These are phyloP conservation scores for Cariama cristata DNA, from an alignment of 2,113 vertebrate genomes.

Conservation along the genomic window DNA sequence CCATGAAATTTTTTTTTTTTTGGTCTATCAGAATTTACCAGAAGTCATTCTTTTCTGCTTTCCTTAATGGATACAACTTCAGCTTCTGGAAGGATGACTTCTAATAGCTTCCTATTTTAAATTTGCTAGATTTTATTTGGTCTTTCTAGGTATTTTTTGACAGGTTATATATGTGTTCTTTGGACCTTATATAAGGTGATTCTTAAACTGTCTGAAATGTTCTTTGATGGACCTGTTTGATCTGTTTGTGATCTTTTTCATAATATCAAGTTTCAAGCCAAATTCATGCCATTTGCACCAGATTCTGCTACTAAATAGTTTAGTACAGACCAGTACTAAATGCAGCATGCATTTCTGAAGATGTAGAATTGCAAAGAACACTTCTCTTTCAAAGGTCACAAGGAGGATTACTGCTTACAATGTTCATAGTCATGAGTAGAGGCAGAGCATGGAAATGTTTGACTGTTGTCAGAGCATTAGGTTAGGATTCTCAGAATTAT, in stretches of 20 bases:
- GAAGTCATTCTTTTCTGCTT: not conserved
- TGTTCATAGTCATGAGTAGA: not conserved
- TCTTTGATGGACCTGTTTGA: not conserved
- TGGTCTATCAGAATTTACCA: not conserved
- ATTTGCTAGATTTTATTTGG: not conserved
- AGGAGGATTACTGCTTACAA: not conserved
- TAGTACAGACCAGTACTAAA: not conserved
- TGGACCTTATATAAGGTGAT: not conserved
- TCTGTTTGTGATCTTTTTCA: not conserved
- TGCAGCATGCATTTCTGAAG: not conserved
- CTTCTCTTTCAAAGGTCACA: not conserved
- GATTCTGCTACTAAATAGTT: not conserved
- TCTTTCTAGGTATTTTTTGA: not conserved
- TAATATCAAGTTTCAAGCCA: not conserved
- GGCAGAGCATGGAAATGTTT: not conserved
- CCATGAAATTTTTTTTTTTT: not conserved
- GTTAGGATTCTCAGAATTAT: not conserved
- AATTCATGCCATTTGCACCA: not conserved
- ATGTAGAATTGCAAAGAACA: not conserved
- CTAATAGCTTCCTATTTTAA: not conserved
- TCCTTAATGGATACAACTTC: not conserved
- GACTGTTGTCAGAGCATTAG: not conserved
- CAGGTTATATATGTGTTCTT: not conserved
- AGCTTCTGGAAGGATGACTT: not conserved
- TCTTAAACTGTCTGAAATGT: not conserved